Base-by-base conservation (phyloP, 2,113 vertebrate species). In the Dasypus novemcinctus region DNA sequence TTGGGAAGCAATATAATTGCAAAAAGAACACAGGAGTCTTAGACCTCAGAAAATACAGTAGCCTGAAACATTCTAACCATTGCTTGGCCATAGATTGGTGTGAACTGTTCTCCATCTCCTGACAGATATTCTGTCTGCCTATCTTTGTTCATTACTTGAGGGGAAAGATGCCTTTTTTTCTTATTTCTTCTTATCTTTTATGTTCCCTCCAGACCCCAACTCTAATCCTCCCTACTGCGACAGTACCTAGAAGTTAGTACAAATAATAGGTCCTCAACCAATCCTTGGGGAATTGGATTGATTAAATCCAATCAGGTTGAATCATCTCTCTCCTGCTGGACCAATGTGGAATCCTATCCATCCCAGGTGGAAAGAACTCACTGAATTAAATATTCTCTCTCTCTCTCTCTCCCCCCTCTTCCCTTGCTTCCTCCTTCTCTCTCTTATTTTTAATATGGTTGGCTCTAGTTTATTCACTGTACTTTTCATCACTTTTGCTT, bases 1-100 rank as follows among this genome's bases (percentile, higher is more conserved):
- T 87, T 76, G 41, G 87, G 59, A 94, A 75, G 27, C 33, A 64
- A 59, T 61, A 66, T 84, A 83, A 72, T 86, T 7, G 7, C 38
- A 81, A 80, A 91, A 87, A 63, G 92, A 86, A 87, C 71, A 64
- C 15, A 96, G 31, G 8, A 36, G 31, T 63, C 52, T 61, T 75
- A 36, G 23, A 91, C 52, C 91, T 93, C 3, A 93, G 46, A 81
- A 78, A 92, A 88, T 57, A 72, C 0, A 20, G 25, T 86, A 54
- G 20, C 12, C 36, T 68, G 25, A 21, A 74, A 7, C 18, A 76
- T 68, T 21, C 49, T 87, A 46, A 66, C 14, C 49, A 74, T 4
- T 72, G 59, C 10, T 6, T 86, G n/a, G n/a, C n/a, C 79, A 69
- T 18, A 93, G 49, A 69, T 43, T 68, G 29, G 27, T 6, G 25